phyloP scores from a whole-genome alignment of 2,113 vertebrate genomes.

The Mirza zaza region DNA sequence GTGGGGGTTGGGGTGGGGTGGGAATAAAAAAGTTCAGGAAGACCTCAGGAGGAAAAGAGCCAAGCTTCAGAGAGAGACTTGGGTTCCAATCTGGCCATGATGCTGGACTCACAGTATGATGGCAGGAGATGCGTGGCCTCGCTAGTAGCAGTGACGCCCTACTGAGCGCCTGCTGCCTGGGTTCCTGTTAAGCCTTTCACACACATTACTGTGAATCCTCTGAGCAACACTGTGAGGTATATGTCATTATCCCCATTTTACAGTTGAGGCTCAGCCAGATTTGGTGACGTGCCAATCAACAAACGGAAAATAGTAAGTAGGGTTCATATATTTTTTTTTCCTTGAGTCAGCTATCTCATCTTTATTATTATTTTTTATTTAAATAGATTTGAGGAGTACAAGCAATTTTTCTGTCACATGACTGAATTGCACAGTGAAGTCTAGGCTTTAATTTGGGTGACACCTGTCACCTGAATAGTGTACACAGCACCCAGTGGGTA shows the following conservation, averaged over 20 bases:
- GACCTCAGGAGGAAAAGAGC: background rate
- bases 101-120: too few species aligned
- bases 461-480: too few species aligned
- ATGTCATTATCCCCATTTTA: background rate
- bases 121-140: background rate
- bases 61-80: background rate
- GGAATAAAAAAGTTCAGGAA: background rate
- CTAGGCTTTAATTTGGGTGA: too few species aligned
- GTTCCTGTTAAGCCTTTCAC: background rate
- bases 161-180: fast-evolving
- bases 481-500: too few species aligned
- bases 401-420: too few species aligned
- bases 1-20: fast-evolving
- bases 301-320: background rate
- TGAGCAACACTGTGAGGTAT: background rate
- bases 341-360: too few species aligned
- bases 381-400: too few species aligned
- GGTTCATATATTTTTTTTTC: background rate
- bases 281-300: background rate
- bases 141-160: background rate
- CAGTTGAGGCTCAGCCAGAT: background rate
- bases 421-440: too few species aligned
- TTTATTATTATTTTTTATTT: too few species aligned
- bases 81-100: background rate
- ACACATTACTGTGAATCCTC: background rate